Evolutionary conservation across 2,797 vertebrate genomes (phyloP).

Genomic region (Pelobates cultripes): DNA sequence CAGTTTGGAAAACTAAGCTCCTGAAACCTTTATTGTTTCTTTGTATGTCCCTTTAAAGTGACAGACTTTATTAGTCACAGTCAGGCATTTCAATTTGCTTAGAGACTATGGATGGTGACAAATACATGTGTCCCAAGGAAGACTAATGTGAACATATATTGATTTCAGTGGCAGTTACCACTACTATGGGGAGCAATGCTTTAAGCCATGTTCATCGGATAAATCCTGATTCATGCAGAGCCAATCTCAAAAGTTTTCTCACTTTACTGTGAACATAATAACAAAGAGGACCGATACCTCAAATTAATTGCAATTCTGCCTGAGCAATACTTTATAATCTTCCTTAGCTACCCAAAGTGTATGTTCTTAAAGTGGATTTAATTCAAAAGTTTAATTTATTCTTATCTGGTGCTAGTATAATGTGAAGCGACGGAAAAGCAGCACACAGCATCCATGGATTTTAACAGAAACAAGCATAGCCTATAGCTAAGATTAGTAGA

Average conservation of each 20-base stretch:
- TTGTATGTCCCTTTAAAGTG: neutral
- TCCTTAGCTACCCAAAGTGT: conserved; percentile 32
- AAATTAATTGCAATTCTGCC: conserved; percentile 40
- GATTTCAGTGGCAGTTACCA: neutral
- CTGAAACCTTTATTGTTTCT: neutral
- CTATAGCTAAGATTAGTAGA: conserved; percentile 47
- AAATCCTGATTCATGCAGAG: conserved; percentile 28
- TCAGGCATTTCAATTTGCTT: neutral
- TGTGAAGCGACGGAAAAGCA: conserved; percentile 38
- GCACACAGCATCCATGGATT: conserved; percentile 35
- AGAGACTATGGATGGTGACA: neutral
- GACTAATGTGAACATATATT: neutral
- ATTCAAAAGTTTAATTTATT: conserved; percentile 54
- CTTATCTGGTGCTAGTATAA: conserved; percentile 43
- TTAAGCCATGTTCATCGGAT: conserved; percentile 1
- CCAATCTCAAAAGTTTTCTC: conserved; percentile 30
- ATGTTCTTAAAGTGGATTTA: conserved; percentile 38
- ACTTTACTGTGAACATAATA: conserved; percentile 38
- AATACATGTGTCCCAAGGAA: neutral
- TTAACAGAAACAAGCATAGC: conserved; percentile 36
- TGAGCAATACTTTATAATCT: conserved; percentile 34
- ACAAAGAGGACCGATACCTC: conserved; percentile 21
- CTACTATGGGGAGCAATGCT: neutral
- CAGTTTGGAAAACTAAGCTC: neutral
- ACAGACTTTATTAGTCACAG: neutral